Evolutionary conservation across 2,113 vertebrate species (phyloP).

Genomic region (Ivindomyrus marchei): DNA sequence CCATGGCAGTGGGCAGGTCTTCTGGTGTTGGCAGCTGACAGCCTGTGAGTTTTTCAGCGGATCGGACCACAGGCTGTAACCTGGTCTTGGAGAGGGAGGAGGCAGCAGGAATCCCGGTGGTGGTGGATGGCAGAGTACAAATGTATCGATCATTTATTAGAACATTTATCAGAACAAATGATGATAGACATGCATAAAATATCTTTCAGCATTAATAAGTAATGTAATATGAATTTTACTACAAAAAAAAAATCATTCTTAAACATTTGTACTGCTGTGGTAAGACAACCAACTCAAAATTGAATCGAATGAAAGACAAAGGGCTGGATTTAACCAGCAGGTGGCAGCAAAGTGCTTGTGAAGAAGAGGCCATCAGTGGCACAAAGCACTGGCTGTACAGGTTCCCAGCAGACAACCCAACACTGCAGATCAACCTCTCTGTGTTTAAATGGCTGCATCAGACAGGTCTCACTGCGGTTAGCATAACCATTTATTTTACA

Average conservation of each 20-base stretch:
- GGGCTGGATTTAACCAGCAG: neutral
- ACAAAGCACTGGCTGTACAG: too few species aligned
- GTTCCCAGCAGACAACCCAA: too few species aligned
- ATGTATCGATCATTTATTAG: neutral
- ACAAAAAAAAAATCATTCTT: neutral
- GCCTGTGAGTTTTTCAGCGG: neutral
- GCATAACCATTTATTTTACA: too few species aligned
- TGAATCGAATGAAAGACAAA: neutral
- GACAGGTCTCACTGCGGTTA: too few species aligned
- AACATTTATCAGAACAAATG: neutral
- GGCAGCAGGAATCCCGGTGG: too few species aligned
- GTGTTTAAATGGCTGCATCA: too few species aligned
- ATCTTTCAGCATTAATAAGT: too few species aligned
- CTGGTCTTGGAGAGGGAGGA: neutral
- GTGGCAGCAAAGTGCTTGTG: neutral
- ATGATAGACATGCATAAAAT: too few species aligned
- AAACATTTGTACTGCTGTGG: neutral
- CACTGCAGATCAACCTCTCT: too few species aligned
- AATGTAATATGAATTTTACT: too few species aligned
- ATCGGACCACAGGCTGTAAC: neutral
- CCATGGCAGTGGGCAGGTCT: too few species aligned
- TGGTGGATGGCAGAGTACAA: neutral
- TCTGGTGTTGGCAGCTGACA: neutral
- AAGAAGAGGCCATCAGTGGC: too few species aligned
- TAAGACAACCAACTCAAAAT: neutral